Evolutionary conservation across 2,888 invertebrate species (phyloP), one percentile per base, ranked within the genome.

Genomic region (Stenolophus ochropezus): DNA sequence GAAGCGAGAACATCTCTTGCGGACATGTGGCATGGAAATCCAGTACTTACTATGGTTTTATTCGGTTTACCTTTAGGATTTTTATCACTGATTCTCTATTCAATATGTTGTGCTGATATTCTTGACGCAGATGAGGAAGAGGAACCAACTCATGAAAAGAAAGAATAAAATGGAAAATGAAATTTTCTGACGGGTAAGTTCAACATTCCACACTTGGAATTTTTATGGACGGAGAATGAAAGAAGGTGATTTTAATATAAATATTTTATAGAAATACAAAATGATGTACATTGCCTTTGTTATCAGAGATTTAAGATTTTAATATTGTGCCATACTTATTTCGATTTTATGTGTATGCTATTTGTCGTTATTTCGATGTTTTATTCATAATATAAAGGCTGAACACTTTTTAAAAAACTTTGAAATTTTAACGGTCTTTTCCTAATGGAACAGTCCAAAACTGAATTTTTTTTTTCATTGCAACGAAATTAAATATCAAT

Each of bases 51-150:
- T 2, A 92, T 97, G 27, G 94, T 99, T 2, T 92, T 99, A 75
- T 98, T 99, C 89, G 98, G 98, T 0, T 91, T 99, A 82, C 99
- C 99, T 0, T 91, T 97, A 56, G 96, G 97, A 42, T 98, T 99
- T 88, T 92, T 99, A 18, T 95, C 96, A 20, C 93, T 99, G 18
- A 98, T 99, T 86, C 94, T 97, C 87, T 99, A 99, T 89, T 97
- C 98, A 0, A 94, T 98, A 83, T 99, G 97, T 90, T 99, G 98
- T 88, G 95, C 97, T 76, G 98, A 99, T 88, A 97, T 98, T 86
- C 90, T 98, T 84, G 98, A 98, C 88, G 96, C 96, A 0, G 94
- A 95, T 61, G 97, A 96, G 81, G 96, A 96, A 78, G 96, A 96
- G 83, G 91, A 91, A 86, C 23, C 21, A 4, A 80, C 73, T 69